Percentiles rank a stretch among this genome's conserved stretches.
Conservation (phyloP, 1,140 invertebrate genomes). For the Sarcophaga bullata region DNA sequence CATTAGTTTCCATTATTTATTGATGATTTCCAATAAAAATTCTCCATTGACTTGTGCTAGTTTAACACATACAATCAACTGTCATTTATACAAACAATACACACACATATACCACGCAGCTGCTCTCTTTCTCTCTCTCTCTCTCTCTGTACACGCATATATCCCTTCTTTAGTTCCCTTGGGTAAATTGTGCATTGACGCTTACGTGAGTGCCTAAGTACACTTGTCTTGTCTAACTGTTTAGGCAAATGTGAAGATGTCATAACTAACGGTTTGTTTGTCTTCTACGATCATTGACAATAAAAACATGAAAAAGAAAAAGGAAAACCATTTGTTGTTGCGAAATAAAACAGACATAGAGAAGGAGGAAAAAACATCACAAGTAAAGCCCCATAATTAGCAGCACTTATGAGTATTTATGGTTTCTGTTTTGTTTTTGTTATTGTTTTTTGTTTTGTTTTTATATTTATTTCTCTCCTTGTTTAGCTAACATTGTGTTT, state of each 20-base stretch:
- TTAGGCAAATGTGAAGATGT: too few relatives aligned
- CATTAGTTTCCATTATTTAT: slow-evolving; percentile 21
- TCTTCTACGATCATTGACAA: neutral
- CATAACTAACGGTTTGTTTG: neutral
- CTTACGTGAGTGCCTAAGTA: too few relatives aligned
- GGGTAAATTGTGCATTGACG: too few relatives aligned
- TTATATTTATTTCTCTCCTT: neutral
- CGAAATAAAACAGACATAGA: neutral
- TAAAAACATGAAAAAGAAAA: neutral
- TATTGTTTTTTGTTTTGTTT: too few relatives aligned
- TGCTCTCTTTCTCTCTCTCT: too few relatives aligned
- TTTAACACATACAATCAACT: neutral
- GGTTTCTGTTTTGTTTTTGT: neutral
- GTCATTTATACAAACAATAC: too few relatives aligned
- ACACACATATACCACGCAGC: too few relatives aligned
- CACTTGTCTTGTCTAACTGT: too few relatives aligned
- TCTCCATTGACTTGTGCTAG: slow-evolving; percentile 12
- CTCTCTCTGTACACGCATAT: too few relatives aligned
- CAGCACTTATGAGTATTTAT: neutral
- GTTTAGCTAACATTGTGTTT: neutral
- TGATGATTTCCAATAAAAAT: neutral
- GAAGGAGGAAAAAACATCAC: neutral
- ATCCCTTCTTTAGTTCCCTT: too few relatives aligned
- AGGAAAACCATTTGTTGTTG: neutral
- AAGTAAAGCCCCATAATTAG: slow-evolving; percentile 12